Percentiles rank a stretch among this genome's conserved stretches.
phyloP scores from a whole-genome alignment of 2,888 invertebrate species.

The Apotomis capreana region DNA sequence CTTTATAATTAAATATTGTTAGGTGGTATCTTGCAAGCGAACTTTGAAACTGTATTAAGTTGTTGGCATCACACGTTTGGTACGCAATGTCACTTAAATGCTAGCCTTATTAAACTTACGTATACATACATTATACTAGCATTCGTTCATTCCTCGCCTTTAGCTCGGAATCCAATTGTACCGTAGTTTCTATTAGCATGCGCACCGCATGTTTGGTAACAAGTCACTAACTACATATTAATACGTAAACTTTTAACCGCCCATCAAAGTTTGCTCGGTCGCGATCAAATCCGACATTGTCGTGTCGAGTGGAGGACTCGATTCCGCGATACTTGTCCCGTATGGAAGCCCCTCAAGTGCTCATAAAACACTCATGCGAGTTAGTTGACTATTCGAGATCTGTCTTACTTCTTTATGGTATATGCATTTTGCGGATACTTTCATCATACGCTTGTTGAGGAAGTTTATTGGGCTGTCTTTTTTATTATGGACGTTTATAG shows the following conservation, averaged over 20 bases:
- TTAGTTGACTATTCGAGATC: constrained; percentile 44
- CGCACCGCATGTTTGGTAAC: constrained; percentile 18
- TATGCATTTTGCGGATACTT: constrained; percentile 56
- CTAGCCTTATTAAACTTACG: background rate
- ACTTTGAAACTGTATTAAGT: too few relatives aligned
- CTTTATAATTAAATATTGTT: too few relatives aligned
- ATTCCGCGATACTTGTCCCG: constrained; percentile 61
- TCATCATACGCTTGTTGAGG: constrained; percentile 47
- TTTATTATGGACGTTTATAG: constrained; percentile 14
- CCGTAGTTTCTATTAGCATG: constrained; percentile 17
- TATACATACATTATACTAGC: background rate
- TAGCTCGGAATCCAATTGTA: constrained; percentile 1
- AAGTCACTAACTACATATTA: constrained; percentile 42
- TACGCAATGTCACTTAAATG: background rate
- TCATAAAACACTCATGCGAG: constrained; percentile 77
- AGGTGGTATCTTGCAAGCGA: too few relatives aligned
- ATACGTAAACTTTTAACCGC: constrained; percentile 69
- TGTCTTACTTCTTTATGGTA: constrained; percentile 51
- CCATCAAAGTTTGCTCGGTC: constrained; percentile 62
- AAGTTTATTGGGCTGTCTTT: constrained; percentile 20
- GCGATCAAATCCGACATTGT: constrained; percentile 72
- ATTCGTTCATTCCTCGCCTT: background rate
- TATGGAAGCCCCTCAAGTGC: constrained; percentile 73
- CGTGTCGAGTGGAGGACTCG: constrained; percentile 67
- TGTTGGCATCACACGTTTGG: too few relatives aligned